phyloP scores from a whole-genome alignment of 2,888 invertebrate genomes.

The Cataglyphis albicans region DNA sequence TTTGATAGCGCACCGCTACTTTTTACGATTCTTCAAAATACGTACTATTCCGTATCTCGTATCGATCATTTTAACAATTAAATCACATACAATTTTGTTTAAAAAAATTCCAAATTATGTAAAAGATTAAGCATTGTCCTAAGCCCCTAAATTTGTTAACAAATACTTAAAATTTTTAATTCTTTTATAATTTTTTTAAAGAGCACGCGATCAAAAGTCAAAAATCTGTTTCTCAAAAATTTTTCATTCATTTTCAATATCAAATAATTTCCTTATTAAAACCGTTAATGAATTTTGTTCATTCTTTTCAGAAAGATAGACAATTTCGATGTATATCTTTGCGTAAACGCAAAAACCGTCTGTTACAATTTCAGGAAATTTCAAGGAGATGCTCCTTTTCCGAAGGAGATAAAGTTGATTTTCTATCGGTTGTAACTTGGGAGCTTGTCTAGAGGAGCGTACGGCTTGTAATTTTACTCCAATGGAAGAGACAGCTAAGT shows the following conservation, averaged over 20 bases:
- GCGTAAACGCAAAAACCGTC: neutral
- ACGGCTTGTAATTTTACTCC: constrained; percentile 48
- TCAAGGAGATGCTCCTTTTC: constrained; percentile 17
- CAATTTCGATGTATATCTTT: constrained; percentile 28
- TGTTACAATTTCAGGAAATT: constrained; percentile 30
- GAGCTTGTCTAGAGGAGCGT: constrained; percentile 10
- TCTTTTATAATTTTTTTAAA: neutral
- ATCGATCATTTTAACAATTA: neutral
- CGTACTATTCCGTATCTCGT: neutral
- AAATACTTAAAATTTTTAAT: neutral
- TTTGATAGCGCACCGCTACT: neutral
- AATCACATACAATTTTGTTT: neutral
- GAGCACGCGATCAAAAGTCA: neutral
- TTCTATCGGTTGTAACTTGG: constrained; percentile 37
- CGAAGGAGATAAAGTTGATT: constrained; percentile 33
- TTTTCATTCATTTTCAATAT: constrained; percentile 28
- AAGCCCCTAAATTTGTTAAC: neutral
- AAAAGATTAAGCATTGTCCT: neutral
- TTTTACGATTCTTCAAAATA: neutral
- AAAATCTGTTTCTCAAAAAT: neutral
- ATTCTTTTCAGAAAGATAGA: constrained; percentile 13
- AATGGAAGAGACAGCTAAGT: constrained; percentile 42
- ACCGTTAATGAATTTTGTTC: constrained; percentile 33
- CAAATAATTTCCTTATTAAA: constrained; percentile 41
- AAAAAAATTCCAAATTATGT: neutral